Evolutionary conservation across 2,888 invertebrate genomes (phyloP), one percentile per base, ranked within the genome.

Genomic region (Cosmorhoe ocellata): DNA sequence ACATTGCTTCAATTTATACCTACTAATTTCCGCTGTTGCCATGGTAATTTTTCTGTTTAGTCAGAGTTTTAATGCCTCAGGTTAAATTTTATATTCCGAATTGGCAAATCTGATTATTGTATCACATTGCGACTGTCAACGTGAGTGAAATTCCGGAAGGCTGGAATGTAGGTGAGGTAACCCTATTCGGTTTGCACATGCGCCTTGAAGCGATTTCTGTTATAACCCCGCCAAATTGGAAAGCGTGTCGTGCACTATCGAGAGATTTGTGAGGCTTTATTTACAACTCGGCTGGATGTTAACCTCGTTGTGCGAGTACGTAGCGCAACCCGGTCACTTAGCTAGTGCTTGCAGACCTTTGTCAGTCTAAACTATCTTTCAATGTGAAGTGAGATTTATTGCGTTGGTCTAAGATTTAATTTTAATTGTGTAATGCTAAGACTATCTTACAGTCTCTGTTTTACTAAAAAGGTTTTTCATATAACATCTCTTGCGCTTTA

Each of bases 101-200:
- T 74, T 68, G 65, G 68, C 68, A 74, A 71, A 70, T 67, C 69
- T 61, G 72, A 75, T 76, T 72, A 76, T 70, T 73, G 73, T 74
- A 75, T 74, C 68, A 78, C 70, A 74, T 72, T 76, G 74, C 67
- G 62, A 76, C 66, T 83, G 80, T 80, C 80, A 81, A 78, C 75
- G 73, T 77, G 74, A 84, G 83, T 79, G 81, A 85, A 86, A 85
- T 89, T 87, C 84, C 84, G 84, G 84, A 84, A 84, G 79, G 75
- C 74, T 75, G 81, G 83, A 84, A 87, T 86, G 85, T 86, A 81
- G 84, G 83, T 84, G 82, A 85, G 82, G 81, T 83, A 82, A 79
- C 82, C 84, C 79, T 78, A 82, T 83, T 87, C 72, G 81, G 72
- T 74, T 71, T 74, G 84, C 81, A 84, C 86, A 87, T 84, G 87